Base-by-base conservation (phyloP, 2,797 vertebrate genomes). In the Telmatherina bonti region DNA sequence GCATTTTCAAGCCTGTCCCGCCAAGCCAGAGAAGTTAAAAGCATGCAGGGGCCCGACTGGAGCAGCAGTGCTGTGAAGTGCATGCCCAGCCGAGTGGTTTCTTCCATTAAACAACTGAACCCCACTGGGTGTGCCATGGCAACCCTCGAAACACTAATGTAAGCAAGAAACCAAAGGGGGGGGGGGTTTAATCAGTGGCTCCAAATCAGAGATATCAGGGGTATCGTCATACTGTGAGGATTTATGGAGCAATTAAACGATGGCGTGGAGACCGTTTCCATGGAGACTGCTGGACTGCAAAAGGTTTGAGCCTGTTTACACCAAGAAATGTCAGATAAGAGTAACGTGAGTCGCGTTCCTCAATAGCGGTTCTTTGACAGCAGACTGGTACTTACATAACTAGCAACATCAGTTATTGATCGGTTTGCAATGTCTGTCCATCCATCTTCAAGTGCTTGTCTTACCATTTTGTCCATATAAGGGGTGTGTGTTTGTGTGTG, bases 41-140 rank as follows among this genome's bases (percentile, higher is more conserved):
- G 29, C 55, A 55, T 47, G 78, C 79, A 49, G 16, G 52, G 67
- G 38, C 55, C 60, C 51, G 5, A 67, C 31, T 56, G 4, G 72
- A 22, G 74, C 38, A 63, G 55, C 71, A 9, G 71, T 8, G 57
- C 84, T 86, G 76, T 85, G 83, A 77, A 85, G 81, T 66, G 55
- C 36, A 26, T 83, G 85, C 67, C 84, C 59, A 55, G 69, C 35
- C 43, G 7, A 80, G 33, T 29, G 72, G 75, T 76, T 75, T 78
- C 68, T 72, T 83, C 74, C 78, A 89, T 88, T 84, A 90, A 60
- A 63, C 67, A 80, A 83, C 62, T 62, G 56, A 56, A 22, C 54
- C 76, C 75, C 30, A 67, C 67, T 76, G 82, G 66, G 69, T 47
- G 81, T 30, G 78, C 78, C 78, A 83, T 87, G 85, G 85, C 84